A percentile compares a stretch with the other conserved stretches of the same genome.
Evolutionary conservation across 1,140 invertebrate genomes (phyloP).

Genomic region (Lysiphlebus fabarum): DNA sequence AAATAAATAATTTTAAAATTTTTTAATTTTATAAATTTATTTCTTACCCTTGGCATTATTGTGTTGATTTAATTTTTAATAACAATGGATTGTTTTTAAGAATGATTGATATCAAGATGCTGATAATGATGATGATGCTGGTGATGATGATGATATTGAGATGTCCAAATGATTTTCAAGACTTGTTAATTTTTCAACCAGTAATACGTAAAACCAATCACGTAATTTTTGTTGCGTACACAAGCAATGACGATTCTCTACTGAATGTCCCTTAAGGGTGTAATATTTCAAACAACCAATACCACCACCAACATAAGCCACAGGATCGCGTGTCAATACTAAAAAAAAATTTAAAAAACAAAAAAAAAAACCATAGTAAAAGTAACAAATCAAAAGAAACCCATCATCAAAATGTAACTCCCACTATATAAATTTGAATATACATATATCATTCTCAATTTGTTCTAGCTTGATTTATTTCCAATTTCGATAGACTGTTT

Average conservation of each 20-base stretch:
- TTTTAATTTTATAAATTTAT: neutral
- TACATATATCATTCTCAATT: too few species aligned
- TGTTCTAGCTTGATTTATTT: too few species aligned
- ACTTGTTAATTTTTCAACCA: slow-evolving; percentile 16
- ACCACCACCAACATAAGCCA: slow-evolving; percentile 33
- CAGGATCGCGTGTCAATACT: slow-evolving; percentile 32
- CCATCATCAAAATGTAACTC: too few species aligned
- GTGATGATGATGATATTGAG: slow-evolving; percentile 18
- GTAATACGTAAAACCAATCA: slow-evolving; percentile 21
- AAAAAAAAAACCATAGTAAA: too few species aligned
- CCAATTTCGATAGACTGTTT: too few species aligned
- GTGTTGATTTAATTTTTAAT: neutral
- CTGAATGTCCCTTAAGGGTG: slow-evolving; percentile 29
- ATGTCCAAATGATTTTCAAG: slow-evolving; percentile 38
- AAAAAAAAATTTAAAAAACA: neutral
- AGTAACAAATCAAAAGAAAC: too few species aligned
- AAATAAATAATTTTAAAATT: too few species aligned
- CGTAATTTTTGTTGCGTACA: slow-evolving; percentile 32
- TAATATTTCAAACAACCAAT: slow-evolving; percentile 22
- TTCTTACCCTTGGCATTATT: slow-evolving; percentile 40
- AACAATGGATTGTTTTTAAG: too few species aligned
- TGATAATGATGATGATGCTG: neutral
- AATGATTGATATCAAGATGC: neutral
- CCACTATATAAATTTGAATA: too few species aligned
- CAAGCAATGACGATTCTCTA: slow-evolving; percentile 38